phyloP scores from a whole-genome alignment of 2,113 vertebrate genomes.

The Brachyistius frenatus region DNA sequence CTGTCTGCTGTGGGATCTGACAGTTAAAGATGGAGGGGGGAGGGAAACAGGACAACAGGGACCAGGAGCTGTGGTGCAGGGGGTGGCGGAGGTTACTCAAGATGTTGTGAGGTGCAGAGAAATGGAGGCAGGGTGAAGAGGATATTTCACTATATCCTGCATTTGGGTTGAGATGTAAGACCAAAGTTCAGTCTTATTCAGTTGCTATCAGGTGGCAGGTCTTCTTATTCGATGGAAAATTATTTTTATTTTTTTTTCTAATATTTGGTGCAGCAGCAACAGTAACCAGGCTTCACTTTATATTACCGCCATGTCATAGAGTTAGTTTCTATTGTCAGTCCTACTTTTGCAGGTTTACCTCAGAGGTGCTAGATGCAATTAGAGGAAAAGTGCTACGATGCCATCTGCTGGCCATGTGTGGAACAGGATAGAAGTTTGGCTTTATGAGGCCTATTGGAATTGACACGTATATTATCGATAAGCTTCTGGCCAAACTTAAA shows the following conservation, averaged over 20 bases:
- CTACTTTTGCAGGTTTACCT: not conserved
- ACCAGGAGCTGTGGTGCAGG: not conserved
- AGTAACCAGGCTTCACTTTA: not conserved
- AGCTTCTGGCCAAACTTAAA: not conserved
- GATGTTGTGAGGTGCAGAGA: not conserved
- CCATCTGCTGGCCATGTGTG: slow-evolving; percentile 41
- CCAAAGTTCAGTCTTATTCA: not conserved
- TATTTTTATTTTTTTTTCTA: not conserved
- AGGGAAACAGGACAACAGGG: not conserved
- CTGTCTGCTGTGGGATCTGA: slow-evolving; percentile 49
- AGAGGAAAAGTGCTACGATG: not conserved
- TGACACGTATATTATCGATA: not conserved
- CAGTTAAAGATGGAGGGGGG: not conserved
- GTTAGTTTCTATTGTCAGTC: not conserved
- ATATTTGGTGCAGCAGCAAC: not conserved
- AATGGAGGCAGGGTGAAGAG: not conserved
- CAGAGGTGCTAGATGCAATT: not conserved
- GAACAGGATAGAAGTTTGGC: not conserved
- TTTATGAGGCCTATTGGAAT: not conserved
- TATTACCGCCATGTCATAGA: not conserved
- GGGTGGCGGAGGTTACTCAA: not conserved
- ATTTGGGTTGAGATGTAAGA: not conserved
- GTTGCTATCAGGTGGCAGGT: too few species aligned
- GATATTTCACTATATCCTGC: not conserved
- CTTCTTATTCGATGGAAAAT: too few species aligned